Evolutionary conservation across 2,113 vertebrate species (phyloP).

Genomic region (Prionailurus viverrinus): DNA sequence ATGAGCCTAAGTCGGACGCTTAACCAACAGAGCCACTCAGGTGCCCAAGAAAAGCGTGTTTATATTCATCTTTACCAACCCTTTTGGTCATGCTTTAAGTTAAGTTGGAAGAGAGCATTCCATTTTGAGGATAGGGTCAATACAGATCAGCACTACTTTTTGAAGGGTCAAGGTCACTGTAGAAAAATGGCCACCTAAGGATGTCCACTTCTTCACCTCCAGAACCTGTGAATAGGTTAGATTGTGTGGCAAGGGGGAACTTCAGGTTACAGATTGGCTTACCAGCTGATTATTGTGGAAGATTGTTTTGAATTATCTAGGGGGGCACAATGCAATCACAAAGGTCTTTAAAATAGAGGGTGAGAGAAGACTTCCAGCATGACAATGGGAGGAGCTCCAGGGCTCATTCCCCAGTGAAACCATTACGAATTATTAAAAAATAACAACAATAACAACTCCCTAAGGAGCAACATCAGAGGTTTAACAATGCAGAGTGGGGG

Average conservation of each 20-base stretch:
- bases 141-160: not conserved
- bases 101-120: not conserved
- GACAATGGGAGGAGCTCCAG: not conserved
- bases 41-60: not conserved
- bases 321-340: not conserved
- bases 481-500: not conserved
- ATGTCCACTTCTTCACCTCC: not conserved
- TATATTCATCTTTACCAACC: not conserved
- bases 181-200: not conserved
- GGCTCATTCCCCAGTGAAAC: not conserved
- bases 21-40: too few relatives aligned
- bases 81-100: not conserved
- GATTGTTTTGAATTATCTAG: not conserved
- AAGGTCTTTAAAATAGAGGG: not conserved
- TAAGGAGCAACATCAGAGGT: not conserved
- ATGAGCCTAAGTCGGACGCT: too few relatives aligned
- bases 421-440: not conserved
- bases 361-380: not conserved
- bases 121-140: not conserved
- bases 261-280: not conserved
- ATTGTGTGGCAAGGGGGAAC: not conserved
- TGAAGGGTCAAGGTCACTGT: not conserved
- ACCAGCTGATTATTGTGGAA: not conserved
- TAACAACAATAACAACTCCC: not conserved
- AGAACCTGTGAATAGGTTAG: not conserved